These are phyloP conservation scores for Trissolcus japonicus DNA, from an alignment of 2,888 invertebrate genomes.

Conservation along the genomic window DNA sequence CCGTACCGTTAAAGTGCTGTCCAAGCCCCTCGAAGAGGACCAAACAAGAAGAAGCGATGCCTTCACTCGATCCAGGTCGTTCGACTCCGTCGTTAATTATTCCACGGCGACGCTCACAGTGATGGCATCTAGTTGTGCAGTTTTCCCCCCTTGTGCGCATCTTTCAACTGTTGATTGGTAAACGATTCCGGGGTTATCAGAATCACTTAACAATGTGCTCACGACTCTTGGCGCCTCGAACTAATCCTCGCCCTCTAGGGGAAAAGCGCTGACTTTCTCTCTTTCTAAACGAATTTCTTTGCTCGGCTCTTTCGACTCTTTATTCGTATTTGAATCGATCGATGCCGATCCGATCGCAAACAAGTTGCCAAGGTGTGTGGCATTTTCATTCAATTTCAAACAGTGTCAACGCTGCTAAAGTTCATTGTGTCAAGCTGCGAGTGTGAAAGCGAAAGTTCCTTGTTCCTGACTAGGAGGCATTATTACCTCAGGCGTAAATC, in stretches of 20 bases:
- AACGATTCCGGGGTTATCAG: conserved; percentile 75
- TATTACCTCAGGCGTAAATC: no score
- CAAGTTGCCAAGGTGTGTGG: conserved; percentile 70
- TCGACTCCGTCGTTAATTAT: conserved; percentile 71
- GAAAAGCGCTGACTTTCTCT: conserved; percentile 43
- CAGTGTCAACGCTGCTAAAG: conserved; percentile 69
- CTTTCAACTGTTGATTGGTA: conserved; percentile 62
- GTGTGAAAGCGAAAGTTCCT: conserved; percentile 54
- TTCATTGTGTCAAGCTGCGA: conserved; percentile 57
- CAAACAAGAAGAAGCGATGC: conserved; percentile 64
- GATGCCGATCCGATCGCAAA: conserved; percentile 59
- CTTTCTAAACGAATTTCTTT: conserved; percentile 25
- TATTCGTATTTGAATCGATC: conserved; percentile 40
- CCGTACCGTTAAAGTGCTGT: conserved; percentile 65
- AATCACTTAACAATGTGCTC: conserved; percentile 74
- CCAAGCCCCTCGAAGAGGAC: conserved; percentile 53
- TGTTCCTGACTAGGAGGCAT: background rate
- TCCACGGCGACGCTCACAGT: conserved; percentile 66
- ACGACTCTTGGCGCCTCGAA: conserved; percentile 71
- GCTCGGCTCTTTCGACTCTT: conserved; percentile 15
- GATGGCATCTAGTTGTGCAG: conserved; percentile 59
- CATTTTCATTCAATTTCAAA: conserved; percentile 63
- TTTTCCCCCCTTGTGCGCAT: conserved; percentile 61
- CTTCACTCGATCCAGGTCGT: conserved; percentile 67
- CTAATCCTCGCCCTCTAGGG: conserved; percentile 57